These are phyloP conservation scores for Anguilla marmorata DNA, from an alignment of 2,797 vertebrate genomes.

Conservation along the genomic window DNA sequence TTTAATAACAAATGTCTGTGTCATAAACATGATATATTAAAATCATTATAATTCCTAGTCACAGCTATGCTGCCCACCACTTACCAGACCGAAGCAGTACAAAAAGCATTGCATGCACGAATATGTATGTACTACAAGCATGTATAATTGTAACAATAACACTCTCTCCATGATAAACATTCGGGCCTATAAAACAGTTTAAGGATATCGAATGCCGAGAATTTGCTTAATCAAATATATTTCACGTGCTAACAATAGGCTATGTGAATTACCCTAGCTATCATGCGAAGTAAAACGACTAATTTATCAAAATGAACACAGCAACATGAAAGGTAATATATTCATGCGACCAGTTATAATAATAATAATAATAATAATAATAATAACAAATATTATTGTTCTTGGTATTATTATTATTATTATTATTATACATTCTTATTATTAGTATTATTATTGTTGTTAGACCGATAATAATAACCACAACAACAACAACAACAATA, in stretches of 20 bases:
- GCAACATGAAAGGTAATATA: not conserved
- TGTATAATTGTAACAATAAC: not conserved
- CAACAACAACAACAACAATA: no score
- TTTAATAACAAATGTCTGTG: not conserved
- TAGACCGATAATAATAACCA: no score
- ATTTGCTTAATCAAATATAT: not conserved
- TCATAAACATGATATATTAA: not conserved
- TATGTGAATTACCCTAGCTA: not conserved
- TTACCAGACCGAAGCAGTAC: not conserved
- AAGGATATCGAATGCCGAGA: not conserved
- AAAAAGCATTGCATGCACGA: not conserved
- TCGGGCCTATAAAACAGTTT: not conserved
- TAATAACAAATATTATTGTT: not conserved
- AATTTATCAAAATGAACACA: not conserved
- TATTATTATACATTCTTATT: no score
- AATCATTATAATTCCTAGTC: not conserved
- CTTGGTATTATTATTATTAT: not conserved
- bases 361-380: not conserved
- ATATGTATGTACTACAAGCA: not conserved
- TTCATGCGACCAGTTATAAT: not conserved
- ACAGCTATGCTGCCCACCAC: not conserved
- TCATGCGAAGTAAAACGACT: not conserved
- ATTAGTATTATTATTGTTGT: no score
- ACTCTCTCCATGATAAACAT: not conserved
- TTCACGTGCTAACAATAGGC: not conserved